These are phyloP conservation scores for Drosophila lacertosa DNA, from an alignment of 1,140 invertebrate species.

Conservation along the genomic window DNA sequence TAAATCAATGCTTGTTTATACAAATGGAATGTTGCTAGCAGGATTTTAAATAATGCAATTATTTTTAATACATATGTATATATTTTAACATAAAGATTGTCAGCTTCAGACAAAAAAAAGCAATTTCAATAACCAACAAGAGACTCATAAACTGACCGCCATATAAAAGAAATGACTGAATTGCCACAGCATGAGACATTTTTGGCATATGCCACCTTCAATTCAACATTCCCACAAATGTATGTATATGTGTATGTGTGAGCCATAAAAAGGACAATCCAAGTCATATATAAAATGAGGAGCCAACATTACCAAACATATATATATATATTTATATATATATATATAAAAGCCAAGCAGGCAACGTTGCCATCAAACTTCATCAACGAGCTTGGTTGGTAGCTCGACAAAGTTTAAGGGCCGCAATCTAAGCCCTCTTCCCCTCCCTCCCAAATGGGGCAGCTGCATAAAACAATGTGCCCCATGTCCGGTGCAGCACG, in stretches of 20 bases:
- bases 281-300: conserved; percentile 39
- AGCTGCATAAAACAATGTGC: conserved; percentile 34
- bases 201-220: conserved; percentile 64
- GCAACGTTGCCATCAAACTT: conserved; percentile 71
- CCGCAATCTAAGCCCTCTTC: conserved; percentile 8
- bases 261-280: conserved; percentile 58
- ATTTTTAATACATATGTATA: not conserved
- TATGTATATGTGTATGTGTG: conserved; percentile 1
- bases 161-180: conserved; percentile 54
- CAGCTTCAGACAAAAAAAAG: conserved; percentile 13
- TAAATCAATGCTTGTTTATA: too few relatives aligned
- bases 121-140: conserved; percentile 46
- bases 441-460: not conserved
- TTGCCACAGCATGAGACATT: conserved; percentile 30
- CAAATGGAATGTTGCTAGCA: too few relatives aligned
- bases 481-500: conserved; percentile 55
- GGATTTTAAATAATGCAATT: too few relatives aligned
- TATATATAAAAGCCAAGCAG: conserved; percentile 62
- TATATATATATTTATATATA: too few relatives aligned
- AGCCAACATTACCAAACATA: conserved; percentile 54
- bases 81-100: not conserved
- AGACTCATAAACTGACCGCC: conserved; percentile 42
- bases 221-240: conserved; percentile 49
- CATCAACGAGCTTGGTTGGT: conserved; percentile 75
- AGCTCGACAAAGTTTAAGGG: conserved; percentile 75